phyloP scores from a whole-genome alignment of 1,140 invertebrate species.

The Bombus sibiricus region DNA sequence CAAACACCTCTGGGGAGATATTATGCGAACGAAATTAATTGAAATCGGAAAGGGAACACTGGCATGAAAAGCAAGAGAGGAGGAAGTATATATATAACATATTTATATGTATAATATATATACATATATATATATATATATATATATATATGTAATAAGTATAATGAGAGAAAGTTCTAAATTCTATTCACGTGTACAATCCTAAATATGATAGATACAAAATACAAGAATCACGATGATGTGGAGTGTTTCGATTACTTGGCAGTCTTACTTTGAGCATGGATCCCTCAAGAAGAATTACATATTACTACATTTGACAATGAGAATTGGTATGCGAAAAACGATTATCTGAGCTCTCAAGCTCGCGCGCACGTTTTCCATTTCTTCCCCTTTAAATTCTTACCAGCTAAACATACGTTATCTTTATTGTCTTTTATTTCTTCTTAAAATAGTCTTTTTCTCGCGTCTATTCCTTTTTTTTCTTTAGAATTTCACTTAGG shows the following conservation, averaged over 20 bases:
- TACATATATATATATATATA: not conserved
- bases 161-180: slow-evolving; percentile 17
- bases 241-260: slow-evolving; percentile 66
- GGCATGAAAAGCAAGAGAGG: not conserved
- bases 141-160: not conserved
- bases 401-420: slow-evolving; percentile 1
- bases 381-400: not conserved
- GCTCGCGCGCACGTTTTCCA: not conserved
- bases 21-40: slow-evolving; percentile 17
- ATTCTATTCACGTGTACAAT: slow-evolving; percentile 40
- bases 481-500: not conserved
- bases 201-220: slow-evolving; percentile 41
- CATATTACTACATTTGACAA: slow-evolving; percentile 1
- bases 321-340: slow-evolving; percentile 17
- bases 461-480: not conserved
- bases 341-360: not conserved
- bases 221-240: slow-evolving; percentile 50
- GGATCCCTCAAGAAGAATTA: slow-evolving; percentile 22
- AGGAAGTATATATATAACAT: not conserved
- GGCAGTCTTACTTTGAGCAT: slow-evolving; percentile 80
- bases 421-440: slow-evolving; percentile 26
- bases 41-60: not conserved
- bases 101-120: not conserved
- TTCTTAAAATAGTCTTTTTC: not conserved
- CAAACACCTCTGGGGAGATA: not conserved